A percentile compares a stretch with the other conserved stretches of the same genome.
phyloP scores from a whole-genome alignment of 92 coral and sea anemone species.

The Porites evermanni region DNA sequence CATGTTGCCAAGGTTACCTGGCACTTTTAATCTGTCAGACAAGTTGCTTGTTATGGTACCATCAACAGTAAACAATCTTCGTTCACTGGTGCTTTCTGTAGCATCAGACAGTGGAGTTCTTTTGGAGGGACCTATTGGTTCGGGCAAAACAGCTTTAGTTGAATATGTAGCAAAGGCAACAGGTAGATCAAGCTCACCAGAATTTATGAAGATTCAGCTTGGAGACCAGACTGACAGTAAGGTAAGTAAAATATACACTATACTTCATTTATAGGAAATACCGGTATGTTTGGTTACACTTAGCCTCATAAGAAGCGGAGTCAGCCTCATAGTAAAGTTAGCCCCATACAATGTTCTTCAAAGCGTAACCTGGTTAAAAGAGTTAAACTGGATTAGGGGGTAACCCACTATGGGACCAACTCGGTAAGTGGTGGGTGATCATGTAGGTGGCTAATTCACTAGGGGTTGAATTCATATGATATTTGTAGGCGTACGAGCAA shows the following conservation, averaged over 20 bases:
- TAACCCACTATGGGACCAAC: too few species aligned
- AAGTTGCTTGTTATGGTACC: constrained; percentile 82
- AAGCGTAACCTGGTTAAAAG: too few species aligned
- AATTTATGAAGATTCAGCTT: constrained; percentile 88
- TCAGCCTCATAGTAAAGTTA: too few species aligned
- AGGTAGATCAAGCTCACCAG: constrained; percentile 80
- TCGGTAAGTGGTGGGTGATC: too few species aligned
- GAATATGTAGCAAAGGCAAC: constrained; percentile 80
- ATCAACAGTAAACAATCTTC: constrained; percentile 78
- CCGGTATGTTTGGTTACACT: constrained; percentile 43
- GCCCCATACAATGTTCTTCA: too few species aligned
- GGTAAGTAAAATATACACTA: constrained; percentile 53
- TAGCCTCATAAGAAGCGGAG: too few species aligned
- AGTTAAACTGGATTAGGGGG: too few species aligned
- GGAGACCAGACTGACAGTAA: constrained; percentile 99
- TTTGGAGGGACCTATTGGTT: constrained; percentile 91
- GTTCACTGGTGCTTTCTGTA: constrained; percentile 84
- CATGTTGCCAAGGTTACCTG: constrained; percentile 69
- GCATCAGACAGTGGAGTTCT: constrained; percentile 87
- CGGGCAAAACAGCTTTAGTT: constrained; percentile 90
- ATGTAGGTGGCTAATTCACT: too few species aligned
- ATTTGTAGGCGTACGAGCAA: too few species aligned
- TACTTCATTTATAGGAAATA: too few species aligned
- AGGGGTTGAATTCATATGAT: too few species aligned
- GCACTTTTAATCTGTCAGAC: constrained; percentile 6